These are phyloP conservation scores for Cynodonichthys magdalenae DNA, from an alignment of 2,797 vertebrate species.

Conservation along the genomic window DNA sequence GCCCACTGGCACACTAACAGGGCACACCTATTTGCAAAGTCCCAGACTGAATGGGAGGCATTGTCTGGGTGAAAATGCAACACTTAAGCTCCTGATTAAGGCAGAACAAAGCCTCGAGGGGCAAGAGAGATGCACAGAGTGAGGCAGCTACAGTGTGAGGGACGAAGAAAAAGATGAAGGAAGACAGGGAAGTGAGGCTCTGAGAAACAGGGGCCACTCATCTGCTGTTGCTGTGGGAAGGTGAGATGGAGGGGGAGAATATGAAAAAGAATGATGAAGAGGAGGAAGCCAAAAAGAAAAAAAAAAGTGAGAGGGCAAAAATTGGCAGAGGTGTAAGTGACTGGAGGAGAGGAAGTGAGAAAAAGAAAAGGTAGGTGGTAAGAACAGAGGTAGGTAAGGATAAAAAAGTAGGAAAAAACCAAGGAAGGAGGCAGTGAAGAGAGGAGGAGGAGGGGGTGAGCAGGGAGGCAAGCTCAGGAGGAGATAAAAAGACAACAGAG, in stretches of 20 bases:
- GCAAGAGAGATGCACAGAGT: constrained; percentile 65
- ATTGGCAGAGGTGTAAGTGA: constrained; percentile 36
- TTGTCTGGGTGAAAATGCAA: constrained; percentile 78
- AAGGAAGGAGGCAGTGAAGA: constrained; percentile 25
- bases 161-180: constrained; percentile 41
- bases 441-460: constrained; percentile 24
- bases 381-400: constrained; percentile 25
- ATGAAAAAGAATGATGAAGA: constrained; percentile 28
- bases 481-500: constrained; percentile 52
- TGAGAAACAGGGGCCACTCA: constrained; percentile 53
- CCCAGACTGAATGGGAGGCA: constrained; percentile 73
- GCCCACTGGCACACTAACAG: constrained; percentile 72
- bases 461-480: constrained; percentile 27
- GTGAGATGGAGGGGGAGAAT: constrained; percentile 26
- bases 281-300: constrained; percentile 10
- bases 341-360: constrained; percentile 19
- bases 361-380: constrained; percentile 16
- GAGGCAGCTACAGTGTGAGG: constrained; percentile 39
- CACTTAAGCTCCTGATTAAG: constrained; percentile 80
- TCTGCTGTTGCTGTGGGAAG: constrained; percentile 63
- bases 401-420: constrained; percentile 26
- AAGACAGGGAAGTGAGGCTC: constrained; percentile 49
- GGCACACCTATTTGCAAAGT: constrained; percentile 79
- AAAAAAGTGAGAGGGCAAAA: constrained; percentile 30
- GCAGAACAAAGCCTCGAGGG: constrained; percentile 77